Percentiles rank a stretch among this genome's conserved stretches.
phyloP scores from a whole-genome alignment of 2,888 invertebrate genomes.

The Hirtodrosophila cameraria region DNA sequence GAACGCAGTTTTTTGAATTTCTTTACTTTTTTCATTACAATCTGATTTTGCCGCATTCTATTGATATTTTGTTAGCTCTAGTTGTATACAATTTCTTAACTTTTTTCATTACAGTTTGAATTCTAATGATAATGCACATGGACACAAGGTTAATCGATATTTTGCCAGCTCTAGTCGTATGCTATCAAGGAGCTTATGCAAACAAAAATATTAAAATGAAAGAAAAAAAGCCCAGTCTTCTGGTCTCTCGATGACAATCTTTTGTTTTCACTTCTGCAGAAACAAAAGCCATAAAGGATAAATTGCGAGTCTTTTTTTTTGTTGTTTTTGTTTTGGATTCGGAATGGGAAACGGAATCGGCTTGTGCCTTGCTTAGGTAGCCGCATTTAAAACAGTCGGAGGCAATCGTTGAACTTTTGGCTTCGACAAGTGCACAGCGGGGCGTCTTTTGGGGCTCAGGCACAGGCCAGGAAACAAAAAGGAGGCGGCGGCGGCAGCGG shows the following conservation, averaged over 20 bases:
- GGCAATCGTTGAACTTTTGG: constrained; percentile 76
- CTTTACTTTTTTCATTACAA: too few relatives aligned
- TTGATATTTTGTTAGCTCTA: too few relatives aligned
- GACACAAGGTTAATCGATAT: too few relatives aligned
- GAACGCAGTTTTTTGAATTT: too few relatives aligned
- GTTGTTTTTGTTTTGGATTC: neutral
- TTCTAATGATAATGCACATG: too few relatives aligned
- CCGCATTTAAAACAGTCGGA: constrained; percentile 66
- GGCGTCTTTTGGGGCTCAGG: too few relatives aligned
- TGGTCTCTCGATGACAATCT: constrained; percentile 77
- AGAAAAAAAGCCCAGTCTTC: constrained; percentile 1
- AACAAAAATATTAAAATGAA: too few relatives aligned
- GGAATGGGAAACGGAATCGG: constrained; percentile 12
- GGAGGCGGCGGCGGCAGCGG: constrained; percentile 54
- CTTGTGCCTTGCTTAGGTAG: constrained; percentile 62
- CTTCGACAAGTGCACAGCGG: constrained; percentile 82
- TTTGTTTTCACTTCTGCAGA: constrained; percentile 83
- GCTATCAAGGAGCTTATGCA: constrained; percentile 64
- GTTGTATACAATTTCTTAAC: too few relatives aligned
- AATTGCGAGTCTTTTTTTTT: constrained; percentile 61
- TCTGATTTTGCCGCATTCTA: too few relatives aligned
- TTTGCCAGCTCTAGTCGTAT: too few relatives aligned
- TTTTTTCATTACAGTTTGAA: too few relatives aligned
- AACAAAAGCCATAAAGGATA: constrained; percentile 78
- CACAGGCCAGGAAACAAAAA: constrained; percentile 41